Conservation (phyloP, 53 echinoderm and acorn worm genomes). For the Hippasteria phrygiana region DNA sequence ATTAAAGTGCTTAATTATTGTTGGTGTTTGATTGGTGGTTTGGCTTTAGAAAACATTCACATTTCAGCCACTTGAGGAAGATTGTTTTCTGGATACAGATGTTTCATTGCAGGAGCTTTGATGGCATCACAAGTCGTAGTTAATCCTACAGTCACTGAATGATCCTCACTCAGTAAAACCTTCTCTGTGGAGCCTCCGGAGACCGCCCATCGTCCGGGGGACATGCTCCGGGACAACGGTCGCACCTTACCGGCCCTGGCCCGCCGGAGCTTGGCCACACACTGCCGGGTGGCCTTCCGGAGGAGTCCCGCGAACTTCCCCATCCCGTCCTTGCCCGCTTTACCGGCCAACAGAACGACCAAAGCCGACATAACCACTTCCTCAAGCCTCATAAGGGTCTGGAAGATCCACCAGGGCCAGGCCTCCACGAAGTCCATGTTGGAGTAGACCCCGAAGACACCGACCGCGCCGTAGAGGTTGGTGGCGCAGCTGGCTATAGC, state of each 20-base stretch:
- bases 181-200: constrained; percentile 37
- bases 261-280: neutral
- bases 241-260: neutral
- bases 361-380: constrained; percentile 79
- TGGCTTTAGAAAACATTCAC: too few species aligned
- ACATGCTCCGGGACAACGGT: neutral
- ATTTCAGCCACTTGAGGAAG: constrained; percentile 24
- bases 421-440: constrained; percentile 76
- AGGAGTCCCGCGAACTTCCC: constrained; percentile 4
- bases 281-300: neutral
- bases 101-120: neutral
- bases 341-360: constrained; percentile 77
- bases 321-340: constrained; percentile 61
- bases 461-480: constrained; percentile 90
- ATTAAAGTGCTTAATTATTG: too few species aligned
- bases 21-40: too few species aligned
- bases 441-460: constrained; percentile 90
- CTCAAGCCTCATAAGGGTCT: constrained; percentile 79
- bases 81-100: neutral
- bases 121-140: neutral
- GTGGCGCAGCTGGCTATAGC: constrained; percentile 78
- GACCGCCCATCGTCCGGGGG: neutral
- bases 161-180: constrained; percentile 25
- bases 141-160: constrained; percentile 21
- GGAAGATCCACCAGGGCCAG: constrained; percentile 95